phyloP scores from a whole-genome alignment of 2,888 invertebrate species.

The Megastigmus dorsalis region DNA sequence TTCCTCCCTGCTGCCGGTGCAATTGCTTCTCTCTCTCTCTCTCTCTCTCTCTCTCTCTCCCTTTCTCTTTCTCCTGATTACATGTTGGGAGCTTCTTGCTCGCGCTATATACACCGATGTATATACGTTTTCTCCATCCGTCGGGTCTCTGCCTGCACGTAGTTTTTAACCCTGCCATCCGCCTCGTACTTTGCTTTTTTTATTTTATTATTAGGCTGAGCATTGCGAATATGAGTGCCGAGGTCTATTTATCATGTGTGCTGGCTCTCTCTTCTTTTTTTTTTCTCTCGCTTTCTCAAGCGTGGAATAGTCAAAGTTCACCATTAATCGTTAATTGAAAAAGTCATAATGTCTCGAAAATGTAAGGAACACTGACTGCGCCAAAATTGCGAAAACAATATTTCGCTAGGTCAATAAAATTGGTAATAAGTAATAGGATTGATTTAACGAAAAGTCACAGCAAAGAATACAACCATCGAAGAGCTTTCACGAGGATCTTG shows the following conservation, averaged over 20 bases:
- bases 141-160: background rate
- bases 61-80: slow-evolving; percentile 32
- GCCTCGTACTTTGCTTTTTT: background rate
- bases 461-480: too few relatives aligned
- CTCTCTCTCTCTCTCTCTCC: slow-evolving; percentile 1
- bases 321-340: too few relatives aligned
- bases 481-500: too few relatives aligned
- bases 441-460: too few relatives aligned
- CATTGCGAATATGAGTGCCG: slow-evolving; percentile 7
- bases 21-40: slow-evolving; percentile 5
- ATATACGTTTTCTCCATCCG: slow-evolving; percentile 19
- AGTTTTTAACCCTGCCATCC: too few relatives aligned
- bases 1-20: slow-evolving; percentile 14
- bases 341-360: too few relatives aligned
- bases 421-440: too few relatives aligned
- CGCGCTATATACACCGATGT: background rate
- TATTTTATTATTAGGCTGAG: slow-evolving; percentile 11
- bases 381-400: too few relatives aligned
- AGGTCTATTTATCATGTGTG: background rate
- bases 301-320: too few relatives aligned
- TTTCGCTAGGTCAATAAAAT: too few relatives aligned
- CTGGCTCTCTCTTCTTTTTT: background rate
- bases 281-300: background rate
- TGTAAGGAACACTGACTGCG: too few relatives aligned
- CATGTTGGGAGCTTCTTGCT: slow-evolving; percentile 34